Base-by-base conservation (phyloP, 2,797 vertebrate genomes). In the Darevskia mixta region DNA sequence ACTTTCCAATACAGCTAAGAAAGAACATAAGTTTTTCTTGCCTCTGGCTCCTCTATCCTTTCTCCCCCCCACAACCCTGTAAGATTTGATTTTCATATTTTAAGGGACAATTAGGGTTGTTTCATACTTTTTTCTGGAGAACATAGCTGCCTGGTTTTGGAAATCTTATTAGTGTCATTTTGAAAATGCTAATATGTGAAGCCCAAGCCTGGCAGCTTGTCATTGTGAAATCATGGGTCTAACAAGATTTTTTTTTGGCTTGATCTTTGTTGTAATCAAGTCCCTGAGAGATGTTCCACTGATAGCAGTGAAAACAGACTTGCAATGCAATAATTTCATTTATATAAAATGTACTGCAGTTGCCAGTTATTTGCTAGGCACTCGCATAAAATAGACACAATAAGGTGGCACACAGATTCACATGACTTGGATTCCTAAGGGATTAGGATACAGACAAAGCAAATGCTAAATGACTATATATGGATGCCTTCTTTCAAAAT, bases 241-340 rank as follows among this genome's bases (percentile, higher is more conserved):
- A 91, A 86, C 66, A 85, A 64, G 80, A 90, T 85, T 84, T 79
- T 61, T 61, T 93, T 94, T 92, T 93, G 92, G 91, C 90, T 93
- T 88, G 89, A 83, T 90, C 72, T 87, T 58, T 15, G 38, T 91
- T 72, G 88, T 64, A 76, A 58, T 88, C 85, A 92, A 94, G 85
- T 90, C 87, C 93, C 77, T 92, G 92, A 91, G 91, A 90, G 93
- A 94, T 92, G 88, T 94, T 87, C 84, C 71, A 72, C 79, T 94
- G 94, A 95, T 88, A 86, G 94, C 90, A 95, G 79, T 89, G 86
- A 88, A 92, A 94, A 91, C 84, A 89, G 85, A 88, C 55, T 0
- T 91, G 41, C 75, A 90, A 82, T 88, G 58, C 27, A 80, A 66
- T 81, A 29, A n/a, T 90, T 92, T 83, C 58, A 89, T 88, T 91